Evolutionary conservation across 2,888 invertebrate genomes (phyloP), one percentile per base, ranked within the genome.

Genomic region (Heliconius erato): DNA sequence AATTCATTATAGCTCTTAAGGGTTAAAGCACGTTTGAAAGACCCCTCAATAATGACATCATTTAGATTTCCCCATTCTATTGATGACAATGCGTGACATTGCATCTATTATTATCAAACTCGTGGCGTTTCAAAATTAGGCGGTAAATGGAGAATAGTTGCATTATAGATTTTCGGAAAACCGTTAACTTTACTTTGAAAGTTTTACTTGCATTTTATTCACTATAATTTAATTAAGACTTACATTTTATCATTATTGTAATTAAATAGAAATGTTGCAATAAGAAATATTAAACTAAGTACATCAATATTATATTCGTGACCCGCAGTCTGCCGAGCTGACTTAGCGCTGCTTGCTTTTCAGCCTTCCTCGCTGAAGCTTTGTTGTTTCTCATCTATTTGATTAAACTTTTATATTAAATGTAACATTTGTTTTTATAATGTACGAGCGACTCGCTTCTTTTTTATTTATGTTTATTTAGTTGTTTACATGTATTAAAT

Each of bases 301-400:
- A 74, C 9, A 65, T 11, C 40, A 40, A 40, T 40, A 40, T 40
- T 40, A 6, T 74, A 49, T 80, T 80, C 80, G 74, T 80, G 80
- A 80, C 65, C 67, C 65, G 28, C 49, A 14, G 32, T 44, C 28
- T 2, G n/a, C 44, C 44, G 9, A 80, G 44, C 14, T 49, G 80
- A 80, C 72, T 80, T 65, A 65, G 32, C 49, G 28, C 65, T 74
- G 80, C 65, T 72, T 65, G 65, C 49, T 74, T 65, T 59, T 71
- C 40, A 40, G 40, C 40, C 32, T 74, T 67, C 49, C 63, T 80
- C 40, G 40, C 11, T 49, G 28, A 0, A 19, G 44, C 14, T 32
- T 44, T 67, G 28, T 74, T 28, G 19, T 54, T 54, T 59, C 59
- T 74, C 54, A 74, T 59, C 32, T 44, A 44, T 72, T 72, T 72